Percentiles rank a stretch among this genome's conserved stretches.
Conservation (phyloP, 2,797 vertebrate genomes). For the Ciconia nigra region DNA sequence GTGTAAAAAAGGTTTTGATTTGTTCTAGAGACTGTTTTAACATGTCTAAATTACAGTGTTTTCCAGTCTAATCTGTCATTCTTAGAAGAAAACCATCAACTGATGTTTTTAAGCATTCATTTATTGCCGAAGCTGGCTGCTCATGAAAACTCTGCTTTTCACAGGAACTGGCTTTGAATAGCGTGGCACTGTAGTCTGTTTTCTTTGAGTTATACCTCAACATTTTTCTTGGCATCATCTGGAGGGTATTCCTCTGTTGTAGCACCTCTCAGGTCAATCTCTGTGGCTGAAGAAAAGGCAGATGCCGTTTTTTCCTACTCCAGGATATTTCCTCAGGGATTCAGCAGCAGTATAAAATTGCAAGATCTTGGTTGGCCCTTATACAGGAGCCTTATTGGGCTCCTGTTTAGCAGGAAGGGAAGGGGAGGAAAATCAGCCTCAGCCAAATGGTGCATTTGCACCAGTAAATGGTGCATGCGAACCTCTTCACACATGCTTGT, state of each 20-base stretch:
- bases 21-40: not conserved
- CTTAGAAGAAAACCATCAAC: not conserved
- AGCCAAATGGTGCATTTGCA: not conserved
- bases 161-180: not conserved
- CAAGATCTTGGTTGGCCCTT: not conserved
- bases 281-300: not conserved
- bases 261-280: not conserved
- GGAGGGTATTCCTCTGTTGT: not conserved
- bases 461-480: not conserved
- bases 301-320: not conserved
- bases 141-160: not conserved
- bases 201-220: not conserved
- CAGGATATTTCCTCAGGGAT: not conserved
- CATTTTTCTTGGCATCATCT: not conserved
- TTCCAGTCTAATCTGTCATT: not conserved
- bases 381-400: not conserved
- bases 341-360: not conserved
- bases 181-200: not conserved
- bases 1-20: not conserved
- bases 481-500: rapidly evolving
- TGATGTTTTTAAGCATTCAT: not conserved
- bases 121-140: not conserved
- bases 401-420: not conserved
- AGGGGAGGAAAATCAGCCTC: not conserved
- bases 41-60: not conserved